Evolutionary conservation across 2,888 invertebrate species (phyloP).

Genomic region (Actias luna): DNA sequence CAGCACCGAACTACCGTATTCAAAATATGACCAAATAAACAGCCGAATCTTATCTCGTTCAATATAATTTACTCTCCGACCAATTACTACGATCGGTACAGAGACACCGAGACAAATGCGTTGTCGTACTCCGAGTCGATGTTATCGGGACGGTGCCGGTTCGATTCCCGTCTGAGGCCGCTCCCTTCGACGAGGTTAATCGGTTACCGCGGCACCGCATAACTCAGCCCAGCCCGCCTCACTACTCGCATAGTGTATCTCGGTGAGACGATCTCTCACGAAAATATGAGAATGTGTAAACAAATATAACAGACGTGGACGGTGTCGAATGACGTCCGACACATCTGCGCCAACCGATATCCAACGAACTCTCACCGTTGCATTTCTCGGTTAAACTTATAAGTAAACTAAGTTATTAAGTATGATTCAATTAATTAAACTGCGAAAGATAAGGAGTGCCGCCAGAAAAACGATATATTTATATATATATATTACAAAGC

Average conservation of each 20-base stretch:
- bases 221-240: not conserved
- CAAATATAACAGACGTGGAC: not conserved
- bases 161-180: slow-evolving; percentile 31
- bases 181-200: not conserved
- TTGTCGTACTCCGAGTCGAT: slow-evolving; percentile 60
- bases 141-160: slow-evolving; percentile 44
- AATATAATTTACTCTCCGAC: slow-evolving; percentile 6
- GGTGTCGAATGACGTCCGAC: not conserved
- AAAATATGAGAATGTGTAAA: not conserved
- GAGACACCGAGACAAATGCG: slow-evolving; percentile 57
- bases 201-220: slow-evolving; percentile 1
- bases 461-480: too few species aligned
- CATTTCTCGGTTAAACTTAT: too few species aligned
- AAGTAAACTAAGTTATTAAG: too few species aligned
- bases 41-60: not conserved
- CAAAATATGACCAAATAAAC: not conserved
- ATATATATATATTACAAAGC: too few species aligned
- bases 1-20: too few species aligned
- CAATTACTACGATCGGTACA: slow-evolving; percentile 25
- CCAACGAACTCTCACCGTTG: too few species aligned
- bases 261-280: not conserved
- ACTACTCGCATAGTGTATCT: not conserved
- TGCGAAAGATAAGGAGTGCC: too few species aligned
- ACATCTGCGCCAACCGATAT: not conserved
- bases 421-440: too few species aligned